Base-by-base conservation (phyloP, 2,888 invertebrate genomes). In the Ormyrus labotus region DNA sequence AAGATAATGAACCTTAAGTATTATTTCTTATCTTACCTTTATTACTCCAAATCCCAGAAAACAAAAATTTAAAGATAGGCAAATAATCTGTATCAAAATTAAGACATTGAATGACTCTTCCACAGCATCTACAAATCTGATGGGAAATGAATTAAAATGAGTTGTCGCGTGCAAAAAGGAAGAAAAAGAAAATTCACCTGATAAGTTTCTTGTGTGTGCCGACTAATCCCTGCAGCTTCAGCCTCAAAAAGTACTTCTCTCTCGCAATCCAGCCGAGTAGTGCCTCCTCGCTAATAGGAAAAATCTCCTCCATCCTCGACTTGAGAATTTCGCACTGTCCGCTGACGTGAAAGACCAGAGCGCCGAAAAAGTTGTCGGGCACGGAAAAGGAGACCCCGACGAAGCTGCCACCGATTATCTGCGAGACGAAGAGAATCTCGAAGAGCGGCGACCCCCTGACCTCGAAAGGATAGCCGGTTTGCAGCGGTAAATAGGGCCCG, bases 71-170 rank as follows among this genome's bases (percentile, higher is more conserved):
- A 75, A 1, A 1, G 76, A 70, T 11, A 80, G 9, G 19, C 51
- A 64, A 4, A 67, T 2, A 6, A 76, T 60, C 51, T 80, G 76
- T 4, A 19, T 48, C 10, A 80, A 55, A 10, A 76, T 61, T 3
- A 76, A 6, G 13, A 48, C 4, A 48, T 72, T 80, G 11, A 80
- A 80, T 6, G 76, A 76, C 6, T 58, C 11, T 68, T 80, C 76
- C 6, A 80, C 8, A 3, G 51, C 47, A 51, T 80, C 19, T n/a
- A 75, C 80, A 10, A 71, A 75, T 10, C 80, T 79, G 47, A 34
- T 34, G 34, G 34, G 3, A 34, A 34, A 34, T 34, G 4, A 34
- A 34, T 34, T 4, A 34, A 34, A 34, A 34, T 34, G 34, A 34
- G 4, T 34, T 34, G 3, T 34, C 34, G 34, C 34, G 34, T 3